phyloP scores from a whole-genome alignment of 1,140 invertebrate genomes.

The Drosophila arawakana region DNA sequence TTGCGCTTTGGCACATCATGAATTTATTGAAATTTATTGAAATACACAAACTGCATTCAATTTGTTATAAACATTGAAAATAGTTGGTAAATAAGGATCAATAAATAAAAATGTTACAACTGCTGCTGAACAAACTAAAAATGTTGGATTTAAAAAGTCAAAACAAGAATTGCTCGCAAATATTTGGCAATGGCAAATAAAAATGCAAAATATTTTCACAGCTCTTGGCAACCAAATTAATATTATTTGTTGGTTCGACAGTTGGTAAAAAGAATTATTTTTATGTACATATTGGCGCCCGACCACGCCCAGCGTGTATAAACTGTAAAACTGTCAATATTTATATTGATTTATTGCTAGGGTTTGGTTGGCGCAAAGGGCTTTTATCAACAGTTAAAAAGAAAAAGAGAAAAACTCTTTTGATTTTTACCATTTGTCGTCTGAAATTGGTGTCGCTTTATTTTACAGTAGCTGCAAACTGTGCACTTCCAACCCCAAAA shows the following conservation, averaged over 20 bases:
- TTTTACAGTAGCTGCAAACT: slow-evolving; percentile 12
- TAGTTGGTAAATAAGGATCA: neutral
- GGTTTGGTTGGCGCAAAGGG: neutral
- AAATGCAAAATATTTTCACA: slow-evolving; percentile 13
- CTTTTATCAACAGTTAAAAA: slow-evolving; percentile 39
- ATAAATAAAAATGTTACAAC: neutral
- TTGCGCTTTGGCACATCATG: neutral
- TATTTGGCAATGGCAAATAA: slow-evolving; percentile 33
- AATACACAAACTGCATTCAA: neutral
- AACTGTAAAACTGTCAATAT: slow-evolving; percentile 66
- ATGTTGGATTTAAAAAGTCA: neutral
- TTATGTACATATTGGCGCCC: slow-evolving; percentile 19
- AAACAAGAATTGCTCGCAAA: slow-evolving; percentile 26
- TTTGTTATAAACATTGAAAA: neutral
- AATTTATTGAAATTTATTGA: neutral
- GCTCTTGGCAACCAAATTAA: slow-evolving; percentile 26
- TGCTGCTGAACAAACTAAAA: too few relatives aligned
- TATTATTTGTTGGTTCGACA: slow-evolving; percentile 21
- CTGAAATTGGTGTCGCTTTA: slow-evolving; percentile 34
- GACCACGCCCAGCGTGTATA: slow-evolving; percentile 31
- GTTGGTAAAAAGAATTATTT: slow-evolving; percentile 14
- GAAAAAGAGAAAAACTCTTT: slow-evolving; percentile 15
- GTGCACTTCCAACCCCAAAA: slow-evolving; percentile 8
- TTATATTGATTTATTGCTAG: slow-evolving; percentile 67
- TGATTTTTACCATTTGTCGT: slow-evolving; percentile 38